Conservation (phyloP, 2,888 invertebrate genomes). For the Macropis europaea region DNA sequence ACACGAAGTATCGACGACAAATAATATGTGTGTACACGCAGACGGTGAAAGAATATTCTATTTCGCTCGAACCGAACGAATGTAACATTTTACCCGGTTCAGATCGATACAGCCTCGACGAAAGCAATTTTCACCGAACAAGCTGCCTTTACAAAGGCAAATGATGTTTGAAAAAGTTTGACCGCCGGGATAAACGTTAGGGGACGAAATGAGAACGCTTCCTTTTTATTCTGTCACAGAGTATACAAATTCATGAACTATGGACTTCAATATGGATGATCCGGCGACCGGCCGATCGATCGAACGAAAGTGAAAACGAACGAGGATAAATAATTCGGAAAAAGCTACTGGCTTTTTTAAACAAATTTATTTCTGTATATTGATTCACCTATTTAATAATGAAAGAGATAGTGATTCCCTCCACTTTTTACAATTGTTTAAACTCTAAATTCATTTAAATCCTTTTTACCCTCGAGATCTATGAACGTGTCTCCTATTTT, state of each 20-base stretch:
- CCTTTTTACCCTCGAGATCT: too few species aligned
- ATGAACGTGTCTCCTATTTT: too few species aligned
- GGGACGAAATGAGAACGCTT: constrained; percentile 37
- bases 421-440: too few species aligned
- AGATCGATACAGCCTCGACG: constrained; percentile 45
- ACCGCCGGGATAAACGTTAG: constrained; percentile 12
- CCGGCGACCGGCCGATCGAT: background rate
- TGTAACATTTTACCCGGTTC: constrained; percentile 53
- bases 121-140: constrained; percentile 55
- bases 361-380: too few species aligned
- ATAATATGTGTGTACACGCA: too few species aligned
- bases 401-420: too few species aligned
- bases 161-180: constrained; percentile 51
- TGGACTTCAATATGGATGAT: constrained; percentile 47
- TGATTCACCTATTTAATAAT: too few species aligned
- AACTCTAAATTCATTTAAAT: too few species aligned
- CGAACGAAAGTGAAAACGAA: constrained; percentile 11
- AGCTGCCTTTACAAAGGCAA: constrained; percentile 47
- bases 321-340: constrained; percentile 15
- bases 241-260: constrained; percentile 53
- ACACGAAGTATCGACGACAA: too few species aligned
- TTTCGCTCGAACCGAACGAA: constrained; percentile 26
- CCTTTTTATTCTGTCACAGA: too few species aligned
- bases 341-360: too few species aligned
- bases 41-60: constrained; percentile 13